A percentile compares a stretch with the other conserved stretches of the same genome.
Evolutionary conservation across 1,140 invertebrate species (phyloP).

Genomic region (Papilio dardanus): DNA sequence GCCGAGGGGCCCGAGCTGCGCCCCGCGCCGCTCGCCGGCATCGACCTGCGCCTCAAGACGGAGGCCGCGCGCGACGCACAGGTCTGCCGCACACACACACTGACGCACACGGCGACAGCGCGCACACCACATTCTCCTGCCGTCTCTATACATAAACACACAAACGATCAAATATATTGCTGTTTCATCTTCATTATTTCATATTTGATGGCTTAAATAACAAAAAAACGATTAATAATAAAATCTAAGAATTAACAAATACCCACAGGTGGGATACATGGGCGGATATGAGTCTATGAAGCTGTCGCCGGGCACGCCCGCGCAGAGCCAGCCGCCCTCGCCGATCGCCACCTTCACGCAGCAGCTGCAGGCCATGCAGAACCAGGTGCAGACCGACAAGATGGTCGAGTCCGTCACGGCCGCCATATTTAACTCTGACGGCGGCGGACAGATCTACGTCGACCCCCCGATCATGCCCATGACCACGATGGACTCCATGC

Average conservation of each 20-base stretch:
- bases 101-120: neutral
- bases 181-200: neutral
- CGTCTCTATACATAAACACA: neutral
- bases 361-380: slow-evolving; percentile 77
- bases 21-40: slow-evolving; percentile 63
- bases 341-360: slow-evolving; percentile 70
- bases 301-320: slow-evolving; percentile 62
- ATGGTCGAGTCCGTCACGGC: slow-evolving; percentile 80
- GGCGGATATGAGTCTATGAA: slow-evolving; percentile 77
- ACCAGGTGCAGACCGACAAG: slow-evolving; percentile 79
- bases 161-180: neutral
- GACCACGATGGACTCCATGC: slow-evolving; percentile 63
- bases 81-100: slow-evolving; percentile 42
- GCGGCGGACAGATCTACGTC: slow-evolving; percentile 62
- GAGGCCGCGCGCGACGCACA: slow-evolving; percentile 68
- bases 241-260: slow-evolving; percentile 22
- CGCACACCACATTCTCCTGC: neutral
- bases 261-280: slow-evolving; percentile 77
- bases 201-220: neutral
- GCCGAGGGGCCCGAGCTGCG: slow-evolving; percentile 57
- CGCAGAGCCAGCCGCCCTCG: slow-evolving; percentile 61
- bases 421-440: slow-evolving; percentile 79
- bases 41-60: slow-evolving; percentile 83
- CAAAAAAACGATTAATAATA: neutral
- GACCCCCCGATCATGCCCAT: slow-evolving; percentile 61